Evolutionary conservation across 2,888 invertebrate genomes (phyloP), one percentile per base, ranked within the genome.

Genomic region (Synergus umbraculus): DNA sequence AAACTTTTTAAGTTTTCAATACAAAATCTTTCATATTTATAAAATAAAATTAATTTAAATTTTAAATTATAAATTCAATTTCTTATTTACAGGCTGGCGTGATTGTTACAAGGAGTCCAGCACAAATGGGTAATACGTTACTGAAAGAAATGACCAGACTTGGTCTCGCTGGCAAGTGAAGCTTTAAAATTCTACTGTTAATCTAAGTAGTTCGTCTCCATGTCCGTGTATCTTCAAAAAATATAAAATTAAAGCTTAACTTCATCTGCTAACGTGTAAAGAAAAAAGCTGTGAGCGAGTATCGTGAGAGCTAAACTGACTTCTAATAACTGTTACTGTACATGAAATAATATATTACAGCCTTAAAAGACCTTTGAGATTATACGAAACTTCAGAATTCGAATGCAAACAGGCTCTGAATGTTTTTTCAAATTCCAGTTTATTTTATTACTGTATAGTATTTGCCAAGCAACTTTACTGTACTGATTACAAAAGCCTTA

Each of bases 61-160:
- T 22, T 76, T 78, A 22, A 0, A 69, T 65, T 58, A n/a, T 77
- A 76, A 80, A 82, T 22, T 29, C 7, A 66, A 66, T 18, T n/a
- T 54, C n/a, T 85, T 79, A 84, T 80, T 92, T 92, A 65, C 85
- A 94, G 93, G 98, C 98, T 84, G 97, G 98, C 87, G 99, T 98
- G 37, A 96, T 97, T 89, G 98, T 99, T 13, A 97, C 98, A 58
- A 96, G 96, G 93, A 98, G 98, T 86, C 99, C 98, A 15, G 99
- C 99, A 84, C 97, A 98, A 93, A 97, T 99, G 97, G 99, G 99
- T 76, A 95, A 94, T 79, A 96, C 97, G 92, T 94, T 99, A 88
- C 93, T 95, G 86, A 97, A 97, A 93, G 97, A 97, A 93, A 97
- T 98, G 97, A 96, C 96, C 91, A 95, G 96, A 93, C 94, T 96